Percentiles rank a stretch among this genome's conserved stretches.
Evolutionary conservation across 2,113 vertebrate genomes (phyloP).

Genomic region (Ancistrus triradiatus): DNA sequence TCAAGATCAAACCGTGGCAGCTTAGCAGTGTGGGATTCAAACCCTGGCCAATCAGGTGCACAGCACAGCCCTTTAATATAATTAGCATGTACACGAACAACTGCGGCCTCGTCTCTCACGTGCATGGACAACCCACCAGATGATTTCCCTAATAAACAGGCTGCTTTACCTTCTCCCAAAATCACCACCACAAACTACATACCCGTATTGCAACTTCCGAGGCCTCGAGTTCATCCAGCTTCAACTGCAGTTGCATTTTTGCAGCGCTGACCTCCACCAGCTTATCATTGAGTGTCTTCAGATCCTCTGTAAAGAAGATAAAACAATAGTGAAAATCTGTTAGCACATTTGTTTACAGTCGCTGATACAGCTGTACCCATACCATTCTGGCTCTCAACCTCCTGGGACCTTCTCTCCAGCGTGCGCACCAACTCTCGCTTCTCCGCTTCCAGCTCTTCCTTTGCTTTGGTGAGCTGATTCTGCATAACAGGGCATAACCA

Average conservation of each 20-base stretch:
- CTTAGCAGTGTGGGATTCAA: too few species aligned
- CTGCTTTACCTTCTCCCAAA: too few species aligned
- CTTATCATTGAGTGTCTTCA: conserved; percentile 85
- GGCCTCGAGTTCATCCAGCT: conserved; percentile 90
- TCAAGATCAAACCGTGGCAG: too few species aligned
- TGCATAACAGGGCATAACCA: too few species aligned
- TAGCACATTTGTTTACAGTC: background rate
- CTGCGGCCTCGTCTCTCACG: too few species aligned
- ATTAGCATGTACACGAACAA: too few species aligned
- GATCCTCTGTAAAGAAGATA: conserved; percentile 73
- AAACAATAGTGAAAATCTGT: background rate
- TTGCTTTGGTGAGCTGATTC: conserved; percentile 78
- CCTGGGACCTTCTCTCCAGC: conserved; percentile 82
- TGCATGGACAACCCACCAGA: too few species aligned
- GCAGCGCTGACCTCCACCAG: conserved; percentile 79
- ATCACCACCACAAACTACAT: too few species aligned
- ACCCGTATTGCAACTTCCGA: conserved; percentile 91
- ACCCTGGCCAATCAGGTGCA: too few species aligned
- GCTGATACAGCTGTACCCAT: background rate
- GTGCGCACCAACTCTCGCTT: conserved; percentile 88
- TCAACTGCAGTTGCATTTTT: conserved; percentile 84
- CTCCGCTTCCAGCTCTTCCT: conserved; percentile 87
- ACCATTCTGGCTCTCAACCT: conserved; percentile 90
- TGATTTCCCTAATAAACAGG: too few species aligned
- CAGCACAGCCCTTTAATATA: too few species aligned